A percentile compares a stretch with the other conserved stretches of the same genome.
These are phyloP conservation scores for Phanerotoma sp. DNA, from an alignment of 2,888 invertebrate species.

Conservation along the genomic window DNA sequence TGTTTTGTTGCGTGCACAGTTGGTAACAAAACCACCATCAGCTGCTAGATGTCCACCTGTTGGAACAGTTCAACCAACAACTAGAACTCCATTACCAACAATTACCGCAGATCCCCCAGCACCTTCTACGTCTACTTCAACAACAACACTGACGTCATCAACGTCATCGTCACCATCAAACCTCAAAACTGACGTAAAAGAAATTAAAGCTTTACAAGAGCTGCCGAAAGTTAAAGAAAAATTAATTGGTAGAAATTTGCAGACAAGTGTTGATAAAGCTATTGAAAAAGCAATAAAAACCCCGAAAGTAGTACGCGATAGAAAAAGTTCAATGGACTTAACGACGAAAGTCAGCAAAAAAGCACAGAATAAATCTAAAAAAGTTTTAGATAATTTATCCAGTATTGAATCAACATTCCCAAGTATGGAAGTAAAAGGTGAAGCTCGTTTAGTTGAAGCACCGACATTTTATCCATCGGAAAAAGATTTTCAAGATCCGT, in stretches of 20 bases:
- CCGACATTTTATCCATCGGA: constrained; percentile 79
- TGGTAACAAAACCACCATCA: constrained; percentile 64
- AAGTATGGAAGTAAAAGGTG: constrained; percentile 38
- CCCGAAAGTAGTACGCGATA: constrained; percentile 41
- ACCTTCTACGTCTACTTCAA: constrained; percentile 35
- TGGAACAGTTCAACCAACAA: constrained; percentile 62
- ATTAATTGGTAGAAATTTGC: background rate
- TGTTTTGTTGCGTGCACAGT: constrained; percentile 64
- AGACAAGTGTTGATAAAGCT: constrained; percentile 7
- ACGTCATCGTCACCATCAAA: constrained; percentile 1
- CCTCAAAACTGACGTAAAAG: no score
- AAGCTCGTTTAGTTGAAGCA: constrained; percentile 68
- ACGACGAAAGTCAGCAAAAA: constrained; percentile 41
- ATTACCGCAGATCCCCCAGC: constrained; percentile 31
- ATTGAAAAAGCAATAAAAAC: constrained; percentile 41
- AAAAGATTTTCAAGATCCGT: constrained; percentile 81
- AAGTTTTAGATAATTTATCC: constrained; percentile 30
- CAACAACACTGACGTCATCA: constrained; percentile 2
- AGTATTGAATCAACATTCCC: constrained; percentile 47
- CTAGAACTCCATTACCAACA: constrained; percentile 53
- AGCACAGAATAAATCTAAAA: constrained; percentile 26
- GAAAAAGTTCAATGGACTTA: constrained; percentile 45
- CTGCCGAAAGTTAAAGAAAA: no score
- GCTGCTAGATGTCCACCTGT: constrained; percentile 59
- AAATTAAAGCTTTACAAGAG: no score